These are phyloP conservation scores for Camponotus pennsylvanicus DNA, from an alignment of 1,140 invertebrate species.

Conservation along the genomic window DNA sequence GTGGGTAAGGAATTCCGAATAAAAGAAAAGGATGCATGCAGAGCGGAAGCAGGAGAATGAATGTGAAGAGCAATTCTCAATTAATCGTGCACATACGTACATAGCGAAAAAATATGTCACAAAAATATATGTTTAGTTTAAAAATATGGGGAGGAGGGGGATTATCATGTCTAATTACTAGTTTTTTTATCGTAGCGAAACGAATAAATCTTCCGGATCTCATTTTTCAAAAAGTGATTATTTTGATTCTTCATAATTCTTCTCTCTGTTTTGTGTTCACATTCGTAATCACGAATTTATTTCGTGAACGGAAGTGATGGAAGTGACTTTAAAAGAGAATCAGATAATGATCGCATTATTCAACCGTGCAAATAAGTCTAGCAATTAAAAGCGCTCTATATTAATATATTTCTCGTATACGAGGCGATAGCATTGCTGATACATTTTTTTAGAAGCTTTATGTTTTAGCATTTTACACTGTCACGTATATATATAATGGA, in stretches of 20 bases:
- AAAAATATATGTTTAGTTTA: background rate
- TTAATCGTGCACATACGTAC: conserved; percentile 14
- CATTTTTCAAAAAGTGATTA: conserved; percentile 21
- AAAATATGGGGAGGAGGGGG: background rate
- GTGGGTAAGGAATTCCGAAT: background rate
- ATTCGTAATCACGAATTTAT: background rate
- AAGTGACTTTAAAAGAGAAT: too few species aligned
- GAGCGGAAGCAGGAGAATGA: background rate
- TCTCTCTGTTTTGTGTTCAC: conserved; percentile 1
- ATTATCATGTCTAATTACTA: conserved; percentile 2
- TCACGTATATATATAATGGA: conserved; percentile 31
- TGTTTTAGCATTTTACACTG: conserved; percentile 30
- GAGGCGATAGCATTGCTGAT: background rate
- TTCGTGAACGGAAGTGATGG: background rate
- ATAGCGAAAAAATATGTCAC: background rate
- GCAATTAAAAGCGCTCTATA: conserved; percentile 6
- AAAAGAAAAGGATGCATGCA: background rate
- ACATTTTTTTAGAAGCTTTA: background rate
- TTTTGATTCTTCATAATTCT: conserved; percentile 13
- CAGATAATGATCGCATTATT: background rate
- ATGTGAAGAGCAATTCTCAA: conserved; percentile 25
- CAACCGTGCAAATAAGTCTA: conserved; percentile 14
- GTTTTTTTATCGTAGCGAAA: conserved; percentile 15
- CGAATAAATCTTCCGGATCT: conserved; percentile 46
- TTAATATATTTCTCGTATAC: conserved; percentile 26